Evolutionary conservation across 2,113 vertebrate genomes (phyloP).

Genomic region (Cyphomyrus discorhynchus): DNA sequence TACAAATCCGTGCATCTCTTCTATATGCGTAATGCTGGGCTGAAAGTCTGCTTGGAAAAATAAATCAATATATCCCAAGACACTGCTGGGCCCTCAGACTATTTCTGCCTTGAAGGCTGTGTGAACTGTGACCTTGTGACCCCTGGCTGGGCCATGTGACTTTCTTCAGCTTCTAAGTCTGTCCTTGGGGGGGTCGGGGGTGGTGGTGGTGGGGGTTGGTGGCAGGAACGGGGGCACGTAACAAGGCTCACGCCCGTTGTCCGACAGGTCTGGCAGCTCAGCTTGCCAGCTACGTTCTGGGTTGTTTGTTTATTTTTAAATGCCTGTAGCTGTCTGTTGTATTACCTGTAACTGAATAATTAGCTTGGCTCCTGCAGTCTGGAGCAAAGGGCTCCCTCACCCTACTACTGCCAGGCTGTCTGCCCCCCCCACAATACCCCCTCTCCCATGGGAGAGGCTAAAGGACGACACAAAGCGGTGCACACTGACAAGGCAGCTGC

Average conservation of each 20-base stretch:
- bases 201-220: not conserved
- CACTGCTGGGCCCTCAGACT: not conserved
- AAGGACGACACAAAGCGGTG: not conserved
- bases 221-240: not conserved
- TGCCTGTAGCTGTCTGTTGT: not conserved
- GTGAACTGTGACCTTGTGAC: not conserved
- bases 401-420: not conserved
- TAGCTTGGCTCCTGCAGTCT: not conserved
- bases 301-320: conserved; percentile 6
- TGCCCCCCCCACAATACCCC: not conserved
- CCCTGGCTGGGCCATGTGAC: not conserved
- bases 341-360: not conserved
- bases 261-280: not conserved
- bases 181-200: not conserved
- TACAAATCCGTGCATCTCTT: not conserved
- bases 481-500: not conserved
- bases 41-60: not conserved
- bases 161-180: not conserved
- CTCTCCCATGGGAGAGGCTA: not conserved
- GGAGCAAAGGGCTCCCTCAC: not conserved
- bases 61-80: not conserved
- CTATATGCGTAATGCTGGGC: not conserved
- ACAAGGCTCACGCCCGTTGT: not conserved
- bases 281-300: not conserved
- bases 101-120: not conserved